phyloP scores from a whole-genome alignment of 2,888 invertebrate genomes.

The Callinectes sapidus region DNA sequence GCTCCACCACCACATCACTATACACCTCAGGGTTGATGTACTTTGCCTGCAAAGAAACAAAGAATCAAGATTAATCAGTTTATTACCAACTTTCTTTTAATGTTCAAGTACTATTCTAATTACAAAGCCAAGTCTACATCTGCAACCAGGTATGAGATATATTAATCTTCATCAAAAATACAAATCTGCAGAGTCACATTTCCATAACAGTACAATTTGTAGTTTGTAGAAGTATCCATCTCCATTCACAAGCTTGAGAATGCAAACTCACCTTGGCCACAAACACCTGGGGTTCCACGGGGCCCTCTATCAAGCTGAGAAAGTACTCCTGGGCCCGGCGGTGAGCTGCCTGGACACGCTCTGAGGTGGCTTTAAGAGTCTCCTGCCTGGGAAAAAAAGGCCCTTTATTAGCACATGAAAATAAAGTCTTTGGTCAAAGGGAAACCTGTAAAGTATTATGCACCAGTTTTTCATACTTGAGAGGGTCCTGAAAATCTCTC shows the following conservation, averaged over 20 bases:
- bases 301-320: slow-evolving; percentile 40
- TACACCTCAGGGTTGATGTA: slow-evolving; percentile 67
- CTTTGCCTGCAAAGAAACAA: slow-evolving; percentile 44
- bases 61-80: background rate
- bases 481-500: too few relatives aligned
- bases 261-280: slow-evolving; percentile 23
- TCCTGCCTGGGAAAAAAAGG: background rate
- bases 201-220: too few relatives aligned
- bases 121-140: too few relatives aligned
- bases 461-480: background rate
- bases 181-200: too few relatives aligned
- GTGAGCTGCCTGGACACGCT: background rate
- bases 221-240: too few relatives aligned
- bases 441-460: background rate
- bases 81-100: background rate
- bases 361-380: background rate
- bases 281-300: slow-evolving; percentile 18
- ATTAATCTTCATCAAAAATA: too few relatives aligned
- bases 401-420: background rate
- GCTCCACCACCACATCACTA: slow-evolving; percentile 62
- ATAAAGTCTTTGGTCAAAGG: background rate
- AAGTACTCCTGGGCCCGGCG: slow-evolving; percentile 26
- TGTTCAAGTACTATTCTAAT: too few relatives aligned
- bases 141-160: too few relatives aligned
- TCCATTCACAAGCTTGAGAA: background rate